A percentile compares a stretch with the other conserved stretches of the same genome.
Evolutionary conservation across 2,888 invertebrate genomes (phyloP).

Genomic region (Cactoblastis cactorum): DNA sequence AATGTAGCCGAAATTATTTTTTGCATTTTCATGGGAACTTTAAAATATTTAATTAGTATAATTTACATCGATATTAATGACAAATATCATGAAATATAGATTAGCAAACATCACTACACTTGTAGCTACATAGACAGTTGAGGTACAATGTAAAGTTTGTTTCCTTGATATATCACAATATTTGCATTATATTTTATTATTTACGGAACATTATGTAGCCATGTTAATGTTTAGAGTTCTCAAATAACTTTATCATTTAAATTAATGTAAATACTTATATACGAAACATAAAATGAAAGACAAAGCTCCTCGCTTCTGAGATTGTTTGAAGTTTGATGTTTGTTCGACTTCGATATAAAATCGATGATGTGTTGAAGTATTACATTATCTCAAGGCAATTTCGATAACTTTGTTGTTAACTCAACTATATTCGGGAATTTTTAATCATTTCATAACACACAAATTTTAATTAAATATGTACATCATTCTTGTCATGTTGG

Average conservation of each 20-base stretch:
- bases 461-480: not conserved
- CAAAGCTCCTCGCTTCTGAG: not conserved
- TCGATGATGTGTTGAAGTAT: not conserved
- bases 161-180: no score
- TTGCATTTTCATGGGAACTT: no score
- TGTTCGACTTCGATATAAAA: not conserved
- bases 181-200: no score
- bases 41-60: no score
- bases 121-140: no score
- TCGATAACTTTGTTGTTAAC: not conserved
- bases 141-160: no score
- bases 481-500: not conserved
- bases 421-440: not conserved
- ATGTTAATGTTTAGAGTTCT: no score
- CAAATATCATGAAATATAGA: no score
- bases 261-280: not conserved
- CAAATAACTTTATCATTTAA: not conserved
- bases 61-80: no score
- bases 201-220: no score
- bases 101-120: no score
- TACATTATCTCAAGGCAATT: not conserved
- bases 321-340: not conserved
- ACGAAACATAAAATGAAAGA: not conserved
- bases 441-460: not conserved
- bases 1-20: no score